Percentiles rank a stretch among this genome's conserved stretches.
phyloP scores from a whole-genome alignment of 2,888 invertebrate species.

The Caradrina clavipalpis region DNA sequence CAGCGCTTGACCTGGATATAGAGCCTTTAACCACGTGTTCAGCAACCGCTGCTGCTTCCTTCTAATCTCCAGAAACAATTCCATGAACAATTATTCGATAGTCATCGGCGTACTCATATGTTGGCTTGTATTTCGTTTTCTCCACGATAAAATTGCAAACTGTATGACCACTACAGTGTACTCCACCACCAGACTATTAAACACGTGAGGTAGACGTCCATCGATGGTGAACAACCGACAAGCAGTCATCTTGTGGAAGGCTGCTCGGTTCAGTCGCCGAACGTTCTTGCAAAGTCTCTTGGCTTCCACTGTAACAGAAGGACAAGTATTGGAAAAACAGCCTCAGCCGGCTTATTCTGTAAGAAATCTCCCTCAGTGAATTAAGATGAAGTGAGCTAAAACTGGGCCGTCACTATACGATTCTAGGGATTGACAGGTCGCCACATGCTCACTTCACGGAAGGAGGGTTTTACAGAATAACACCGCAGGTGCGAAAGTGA shows the following conservation, averaged over 20 bases:
- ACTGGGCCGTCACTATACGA: no score
- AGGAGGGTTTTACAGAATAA: no score
- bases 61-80: neutral
- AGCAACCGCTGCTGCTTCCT: neutral
- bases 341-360: no score
- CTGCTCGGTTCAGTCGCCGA: slow-evolving; percentile 14
- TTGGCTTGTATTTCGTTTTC: neutral
- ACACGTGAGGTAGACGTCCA: slow-evolving; percentile 9
- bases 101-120: neutral
- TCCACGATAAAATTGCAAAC: slow-evolving; percentile 13
- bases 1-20: no score
- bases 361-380: no score
- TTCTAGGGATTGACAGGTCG: no score
- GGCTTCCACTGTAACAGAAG: slow-evolving; percentile 13
- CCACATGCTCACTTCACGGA: no score
- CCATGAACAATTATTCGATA: neutral
- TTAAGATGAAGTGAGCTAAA: no score
- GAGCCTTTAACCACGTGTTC: neutral
- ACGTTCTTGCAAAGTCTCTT: slow-evolving; percentile 39
- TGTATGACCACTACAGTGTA: slow-evolving; percentile 23
- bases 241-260: slow-evolving; percentile 24
- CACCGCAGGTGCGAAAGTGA: no score
- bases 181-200: slow-evolving; percentile 17
- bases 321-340: neutral
- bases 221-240: slow-evolving; percentile 21